Percentiles rank a stretch among this genome's conserved stretches.
Evolutionary conservation across 2,888 invertebrate species (phyloP).

Genomic region (Dinocampus coccinellae): DNA sequence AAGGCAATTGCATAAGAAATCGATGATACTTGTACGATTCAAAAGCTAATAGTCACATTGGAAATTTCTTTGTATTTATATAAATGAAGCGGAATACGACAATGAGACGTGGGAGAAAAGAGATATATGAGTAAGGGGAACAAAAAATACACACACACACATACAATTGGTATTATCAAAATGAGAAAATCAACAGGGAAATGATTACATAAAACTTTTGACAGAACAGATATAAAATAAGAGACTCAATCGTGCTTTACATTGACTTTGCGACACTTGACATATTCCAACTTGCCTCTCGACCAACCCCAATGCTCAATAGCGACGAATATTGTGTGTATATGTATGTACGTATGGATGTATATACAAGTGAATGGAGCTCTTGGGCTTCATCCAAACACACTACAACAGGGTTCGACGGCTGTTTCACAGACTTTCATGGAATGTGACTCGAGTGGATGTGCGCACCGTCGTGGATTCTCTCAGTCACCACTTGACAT

Average conservation of each 20-base stretch:
- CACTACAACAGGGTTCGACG: conserved; percentile 27
- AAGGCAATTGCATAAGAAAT: conserved; percentile 18
- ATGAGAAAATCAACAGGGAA: neutral
- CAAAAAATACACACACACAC: too few species aligned
- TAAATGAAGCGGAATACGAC: neutral
- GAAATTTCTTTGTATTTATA: neutral
- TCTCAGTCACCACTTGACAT: conserved; percentile 7
- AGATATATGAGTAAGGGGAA: conserved; percentile 22
- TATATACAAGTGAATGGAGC: neutral
- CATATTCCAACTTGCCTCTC: conserved; percentile 28
- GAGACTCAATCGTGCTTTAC: conserved; percentile 14
- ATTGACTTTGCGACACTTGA: conserved; percentile 26
- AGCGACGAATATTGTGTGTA: conserved; percentile 13
- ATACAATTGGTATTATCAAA: neutral
- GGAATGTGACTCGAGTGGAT: conserved; percentile 33
- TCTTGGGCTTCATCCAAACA: conserved; percentile 35
- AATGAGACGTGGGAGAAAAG: conserved; percentile 18
- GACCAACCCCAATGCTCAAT: conserved; percentile 24
- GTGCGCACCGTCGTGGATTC: conserved; percentile 12
- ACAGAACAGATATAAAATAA: neutral
- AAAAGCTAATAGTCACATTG: conserved; percentile 11
- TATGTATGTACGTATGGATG: neutral
- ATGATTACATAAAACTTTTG: neutral
- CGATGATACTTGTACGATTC: conserved; percentile 15
- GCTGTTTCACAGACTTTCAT: conserved; percentile 32